Percentiles rank a stretch among this genome's conserved stretches.
phyloP scores from a whole-genome alignment of 2,113 vertebrate genomes.

The Dicrurus megarhynchus region DNA sequence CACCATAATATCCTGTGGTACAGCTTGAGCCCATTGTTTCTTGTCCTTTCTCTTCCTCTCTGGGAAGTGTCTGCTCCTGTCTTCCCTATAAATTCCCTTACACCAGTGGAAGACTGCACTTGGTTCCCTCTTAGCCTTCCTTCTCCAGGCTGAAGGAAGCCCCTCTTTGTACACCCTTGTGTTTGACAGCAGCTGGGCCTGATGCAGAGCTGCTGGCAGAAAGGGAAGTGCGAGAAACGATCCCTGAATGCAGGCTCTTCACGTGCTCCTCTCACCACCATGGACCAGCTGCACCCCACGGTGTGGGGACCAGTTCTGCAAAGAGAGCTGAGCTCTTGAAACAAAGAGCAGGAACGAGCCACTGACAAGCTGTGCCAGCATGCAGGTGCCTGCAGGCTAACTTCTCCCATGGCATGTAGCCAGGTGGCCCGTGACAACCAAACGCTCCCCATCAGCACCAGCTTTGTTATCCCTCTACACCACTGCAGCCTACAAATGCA shows the following conservation, averaged over 20 bases:
- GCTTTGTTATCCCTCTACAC: rapidly evolving
- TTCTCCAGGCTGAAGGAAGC: background rate
- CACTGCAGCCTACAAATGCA: background rate
- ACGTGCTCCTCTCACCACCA: rapidly evolving
- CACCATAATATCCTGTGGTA: background rate
- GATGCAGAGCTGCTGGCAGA: background rate
- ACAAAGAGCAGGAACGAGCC: rapidly evolving
- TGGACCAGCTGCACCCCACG: background rate
- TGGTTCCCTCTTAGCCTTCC: background rate
- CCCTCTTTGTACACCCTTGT: background rate
- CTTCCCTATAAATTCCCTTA: background rate
- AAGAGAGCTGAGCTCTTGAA: background rate
- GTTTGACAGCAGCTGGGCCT: background rate
- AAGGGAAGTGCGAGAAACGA: background rate
- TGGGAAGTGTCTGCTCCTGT: background rate
- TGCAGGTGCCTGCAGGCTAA: background rate
- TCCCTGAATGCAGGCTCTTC: rapidly evolving
- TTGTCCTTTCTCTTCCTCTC: background rate
- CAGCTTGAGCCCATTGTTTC: background rate
- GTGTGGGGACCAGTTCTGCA: background rate
- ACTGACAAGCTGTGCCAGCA: background rate
- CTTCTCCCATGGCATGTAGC: background rate
- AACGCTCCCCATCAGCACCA: background rate
- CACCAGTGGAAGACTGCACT: background rate
- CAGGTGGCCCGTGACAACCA: background rate